phyloP scores from a whole-genome alignment of 2,888 invertebrate genomes.

The Stenoptilia bipunctidactyla region DNA sequence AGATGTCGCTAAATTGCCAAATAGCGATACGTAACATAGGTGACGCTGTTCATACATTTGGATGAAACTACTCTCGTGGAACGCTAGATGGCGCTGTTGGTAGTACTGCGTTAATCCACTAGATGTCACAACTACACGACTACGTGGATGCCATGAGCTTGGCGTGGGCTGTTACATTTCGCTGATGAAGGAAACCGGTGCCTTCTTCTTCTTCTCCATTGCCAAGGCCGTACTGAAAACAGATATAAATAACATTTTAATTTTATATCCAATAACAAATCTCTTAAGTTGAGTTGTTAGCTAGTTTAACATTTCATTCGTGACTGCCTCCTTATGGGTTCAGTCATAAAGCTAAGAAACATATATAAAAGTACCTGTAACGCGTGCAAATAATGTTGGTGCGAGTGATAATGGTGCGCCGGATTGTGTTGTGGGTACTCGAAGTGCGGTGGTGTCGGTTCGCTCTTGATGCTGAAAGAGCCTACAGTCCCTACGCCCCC shows the following conservation, averaged over 20 bases:
- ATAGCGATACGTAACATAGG: too few relatives aligned
- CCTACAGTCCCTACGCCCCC: constrained; percentile 67
- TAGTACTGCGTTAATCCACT: too few relatives aligned
- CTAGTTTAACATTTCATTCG: too few relatives aligned
- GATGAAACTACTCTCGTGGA: too few relatives aligned
- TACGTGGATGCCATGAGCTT: constrained; percentile 88
- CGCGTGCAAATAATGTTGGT: constrained; percentile 71
- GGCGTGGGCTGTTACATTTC: constrained; percentile 87
- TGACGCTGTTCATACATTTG: too few relatives aligned
- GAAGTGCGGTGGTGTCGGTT: constrained; percentile 41
- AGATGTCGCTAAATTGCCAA: too few relatives aligned
- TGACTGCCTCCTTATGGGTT: too few relatives aligned
- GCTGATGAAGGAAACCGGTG: constrained; percentile 85
- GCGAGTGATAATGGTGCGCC: constrained; percentile 45
- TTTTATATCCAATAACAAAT: too few relatives aligned
- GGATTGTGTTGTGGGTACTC: constrained; percentile 34
- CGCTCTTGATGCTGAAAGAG: constrained; percentile 61
- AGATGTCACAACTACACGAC: constrained; percentile 19
- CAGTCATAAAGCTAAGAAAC: too few relatives aligned
- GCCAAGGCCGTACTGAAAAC: constrained; percentile 48
- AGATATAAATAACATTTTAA: background rate
- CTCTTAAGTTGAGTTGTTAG: too few relatives aligned
- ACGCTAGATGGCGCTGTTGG: too few relatives aligned
- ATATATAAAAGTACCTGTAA: constrained; percentile 39
- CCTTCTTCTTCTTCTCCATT: constrained; percentile 70